Conservation (phyloP, 2,888 invertebrate genomes). For the Junonia oenone region DNA sequence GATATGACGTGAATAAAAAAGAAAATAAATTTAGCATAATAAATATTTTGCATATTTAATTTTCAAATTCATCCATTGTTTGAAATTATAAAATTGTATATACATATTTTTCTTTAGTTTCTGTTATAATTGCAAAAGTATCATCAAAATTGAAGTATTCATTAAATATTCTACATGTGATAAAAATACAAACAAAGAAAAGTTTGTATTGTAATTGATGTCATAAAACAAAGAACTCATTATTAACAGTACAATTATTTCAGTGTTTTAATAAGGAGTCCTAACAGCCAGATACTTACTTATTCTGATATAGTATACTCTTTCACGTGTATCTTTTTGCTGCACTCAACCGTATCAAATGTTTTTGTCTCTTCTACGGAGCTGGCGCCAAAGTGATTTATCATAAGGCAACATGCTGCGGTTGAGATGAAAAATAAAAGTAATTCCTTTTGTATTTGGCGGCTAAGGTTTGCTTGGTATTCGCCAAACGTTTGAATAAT, state of each 20-base stretch:
- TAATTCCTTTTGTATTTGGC: slow-evolving; percentile 71
- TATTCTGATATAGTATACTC: slow-evolving; percentile 49
- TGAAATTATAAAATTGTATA: too few species aligned
- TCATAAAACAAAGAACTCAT: background rate
- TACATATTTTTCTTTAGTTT: too few species aligned
- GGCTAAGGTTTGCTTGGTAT: slow-evolving; percentile 51
- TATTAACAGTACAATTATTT: background rate
- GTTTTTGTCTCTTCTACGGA: slow-evolving; percentile 56
- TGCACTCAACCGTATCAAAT: slow-evolving; percentile 40
- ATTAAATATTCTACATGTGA: background rate
- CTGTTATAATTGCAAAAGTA: too few species aligned
- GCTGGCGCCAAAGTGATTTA: slow-evolving; percentile 67
- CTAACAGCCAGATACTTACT: slow-evolving; percentile 10
- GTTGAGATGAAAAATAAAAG: slow-evolving; percentile 71
- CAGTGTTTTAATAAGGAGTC: background rate
- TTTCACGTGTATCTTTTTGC: slow-evolving; percentile 56
- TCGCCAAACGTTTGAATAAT: slow-evolving; percentile 71
- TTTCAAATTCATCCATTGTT: too few species aligned
- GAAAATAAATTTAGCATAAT: too few species aligned
- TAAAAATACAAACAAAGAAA: background rate
- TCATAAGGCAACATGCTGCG: slow-evolving; percentile 72
- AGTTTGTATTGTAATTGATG: background rate
- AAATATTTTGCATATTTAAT: too few species aligned
- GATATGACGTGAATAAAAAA: too few species aligned
- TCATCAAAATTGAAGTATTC: background rate